phyloP scores from a whole-genome alignment of 2,888 invertebrate species.

The Poecilobothrus nobilitatus region DNA sequence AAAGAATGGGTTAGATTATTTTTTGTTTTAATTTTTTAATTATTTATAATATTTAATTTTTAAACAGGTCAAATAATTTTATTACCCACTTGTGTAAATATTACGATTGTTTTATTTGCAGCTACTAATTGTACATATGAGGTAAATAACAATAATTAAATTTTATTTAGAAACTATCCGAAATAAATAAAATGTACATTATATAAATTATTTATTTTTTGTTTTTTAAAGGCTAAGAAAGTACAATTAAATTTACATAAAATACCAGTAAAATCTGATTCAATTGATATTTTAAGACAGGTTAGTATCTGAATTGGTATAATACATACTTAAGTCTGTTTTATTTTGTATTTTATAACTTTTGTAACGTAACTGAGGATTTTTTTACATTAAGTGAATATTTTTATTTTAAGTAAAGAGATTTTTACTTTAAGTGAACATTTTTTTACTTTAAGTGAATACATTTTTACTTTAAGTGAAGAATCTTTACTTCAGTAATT shows the following conservation, averaged over 20 bases:
- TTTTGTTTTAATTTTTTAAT: not conserved
- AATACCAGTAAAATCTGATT: not conserved
- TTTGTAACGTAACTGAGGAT: too few species aligned
- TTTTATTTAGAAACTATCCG: too few species aligned
- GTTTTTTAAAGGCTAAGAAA: not conserved
- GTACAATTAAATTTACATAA: not conserved
- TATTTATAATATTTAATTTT: not conserved
- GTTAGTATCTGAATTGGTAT: not conserved
- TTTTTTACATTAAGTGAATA: too few species aligned
- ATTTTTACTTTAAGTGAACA: too few species aligned
- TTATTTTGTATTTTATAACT: not conserved
- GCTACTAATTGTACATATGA: not conserved
- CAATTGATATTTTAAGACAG: not conserved
- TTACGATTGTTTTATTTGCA: not conserved
- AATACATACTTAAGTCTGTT: not conserved
- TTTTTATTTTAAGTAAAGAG: too few species aligned
- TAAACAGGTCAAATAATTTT: not conserved
- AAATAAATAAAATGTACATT: too few species aligned
- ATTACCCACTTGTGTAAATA: not conserved
- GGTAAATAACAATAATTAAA: too few species aligned
- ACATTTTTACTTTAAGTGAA: too few species aligned
- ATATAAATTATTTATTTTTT: too few species aligned
- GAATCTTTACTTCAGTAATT: too few species aligned
- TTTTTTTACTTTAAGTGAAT: too few species aligned
- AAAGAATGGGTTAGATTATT: not conserved